Evolutionary conservation across 2,888 invertebrate species (phyloP).

Genomic region (Spisula solida): DNA sequence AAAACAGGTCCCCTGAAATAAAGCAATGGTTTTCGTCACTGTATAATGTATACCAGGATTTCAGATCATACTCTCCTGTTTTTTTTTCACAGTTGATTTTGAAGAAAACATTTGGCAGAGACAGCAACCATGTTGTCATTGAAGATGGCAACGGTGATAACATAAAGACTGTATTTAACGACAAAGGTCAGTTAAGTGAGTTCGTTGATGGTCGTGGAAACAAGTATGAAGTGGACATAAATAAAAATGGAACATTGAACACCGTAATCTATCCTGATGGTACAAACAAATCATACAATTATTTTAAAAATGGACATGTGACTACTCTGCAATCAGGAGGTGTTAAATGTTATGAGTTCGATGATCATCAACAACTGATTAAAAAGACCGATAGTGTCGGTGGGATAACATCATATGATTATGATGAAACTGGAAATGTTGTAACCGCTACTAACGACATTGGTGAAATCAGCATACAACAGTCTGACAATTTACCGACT

Average conservation of each 20-base stretch:
- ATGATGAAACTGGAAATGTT: constrained; percentile 36
- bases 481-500: neutral
- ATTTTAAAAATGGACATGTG: constrained; percentile 27
- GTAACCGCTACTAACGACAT: neutral
- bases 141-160: constrained; percentile 60
- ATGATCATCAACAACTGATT: constrained; percentile 24
- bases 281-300: constrained; percentile 29
- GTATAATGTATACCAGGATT: too few relatives aligned
- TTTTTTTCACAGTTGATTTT: constrained; percentile 32
- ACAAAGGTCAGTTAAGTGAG: constrained; percentile 20
- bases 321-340: constrained; percentile 34
- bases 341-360: constrained; percentile 27
- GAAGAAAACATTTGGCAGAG: neutral
- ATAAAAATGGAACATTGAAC: constrained; percentile 38
- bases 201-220: constrained; percentile 54
- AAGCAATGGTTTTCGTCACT: too few relatives aligned
- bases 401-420: constrained; percentile 23
- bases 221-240: constrained; percentile 38
- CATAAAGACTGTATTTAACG: constrained; percentile 30
- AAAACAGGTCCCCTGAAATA: too few relatives aligned
- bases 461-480: constrained; percentile 12
- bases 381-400: constrained; percentile 35
- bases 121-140: neutral
- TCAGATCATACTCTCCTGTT: neutral
- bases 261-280: constrained; percentile 52